Conservation (phyloP, 2,797 vertebrate species). For the Emys orbicularis region DNA sequence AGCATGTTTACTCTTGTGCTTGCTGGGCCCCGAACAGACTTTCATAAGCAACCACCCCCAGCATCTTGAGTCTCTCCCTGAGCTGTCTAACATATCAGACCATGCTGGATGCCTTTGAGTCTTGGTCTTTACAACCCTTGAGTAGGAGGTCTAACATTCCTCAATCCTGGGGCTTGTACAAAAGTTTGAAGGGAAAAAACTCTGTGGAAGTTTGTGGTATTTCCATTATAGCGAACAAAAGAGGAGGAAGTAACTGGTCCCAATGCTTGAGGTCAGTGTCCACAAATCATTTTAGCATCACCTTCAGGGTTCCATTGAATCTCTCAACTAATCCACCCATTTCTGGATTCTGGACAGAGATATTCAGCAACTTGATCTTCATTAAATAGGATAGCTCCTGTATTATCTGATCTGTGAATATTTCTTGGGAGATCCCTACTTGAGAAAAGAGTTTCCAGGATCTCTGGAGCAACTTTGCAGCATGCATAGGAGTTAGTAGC, state of each 20-base stretch:
- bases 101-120: not conserved
- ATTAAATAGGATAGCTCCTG: not conserved
- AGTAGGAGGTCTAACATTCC: not conserved
- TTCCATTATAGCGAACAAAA: not conserved
- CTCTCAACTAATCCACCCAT: too few relatives aligned
- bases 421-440: not conserved
- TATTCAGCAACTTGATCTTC: not conserved
- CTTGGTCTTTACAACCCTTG: not conserved
- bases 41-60: not conserved
- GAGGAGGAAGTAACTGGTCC: not conserved
- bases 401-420: not conserved
- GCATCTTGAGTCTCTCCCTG: not conserved
- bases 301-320: not conserved
- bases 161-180: not conserved
- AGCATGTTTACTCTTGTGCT: not conserved
- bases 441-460: not conserved
- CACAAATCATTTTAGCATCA: not conserved
- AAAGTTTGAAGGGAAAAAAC: not conserved
- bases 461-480: not conserved
- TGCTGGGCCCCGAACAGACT: not conserved
- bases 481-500: too few relatives aligned
- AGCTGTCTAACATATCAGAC: not conserved
- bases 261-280: not conserved
- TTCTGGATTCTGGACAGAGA: not conserved
- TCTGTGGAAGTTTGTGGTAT: not conserved